Evolutionary conservation across 2,888 invertebrate genomes (phyloP).

Genomic region (Meteorus colon): DNA sequence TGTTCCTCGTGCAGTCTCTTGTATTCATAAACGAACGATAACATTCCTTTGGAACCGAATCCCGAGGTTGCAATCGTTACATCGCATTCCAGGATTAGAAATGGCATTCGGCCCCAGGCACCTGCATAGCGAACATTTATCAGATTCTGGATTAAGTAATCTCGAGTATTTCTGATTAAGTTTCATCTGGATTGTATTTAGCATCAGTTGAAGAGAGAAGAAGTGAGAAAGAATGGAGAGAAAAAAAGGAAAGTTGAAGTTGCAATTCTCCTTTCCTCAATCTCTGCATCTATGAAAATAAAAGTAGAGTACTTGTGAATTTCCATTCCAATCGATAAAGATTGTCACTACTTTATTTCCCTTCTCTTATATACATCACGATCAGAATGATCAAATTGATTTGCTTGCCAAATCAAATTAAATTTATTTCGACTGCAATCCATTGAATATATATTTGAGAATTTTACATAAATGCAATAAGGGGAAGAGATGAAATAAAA

Average conservation of each 20-base stretch:
- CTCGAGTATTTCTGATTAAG: conserved; percentile 46
- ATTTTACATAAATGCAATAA: neutral
- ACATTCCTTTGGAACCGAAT: conserved; percentile 54
- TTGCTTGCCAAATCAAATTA: conserved; percentile 28
- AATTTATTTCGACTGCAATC: conserved; percentile 9
- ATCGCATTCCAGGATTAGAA: conserved; percentile 67
- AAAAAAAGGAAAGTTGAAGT: neutral
- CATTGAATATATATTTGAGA: conserved; percentile 15
- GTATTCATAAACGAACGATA: conserved; percentile 48
- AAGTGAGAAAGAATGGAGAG: neutral
- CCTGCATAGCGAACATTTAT: conserved; percentile 55
- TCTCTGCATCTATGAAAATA: neutral
- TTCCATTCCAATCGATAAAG: conserved; percentile 37
- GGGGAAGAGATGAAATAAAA: neutral
- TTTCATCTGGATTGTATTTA: conserved; percentile 45
- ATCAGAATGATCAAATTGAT: conserved; percentile 13
- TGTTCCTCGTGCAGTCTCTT: conserved; percentile 42
- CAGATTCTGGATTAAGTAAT: conserved; percentile 52
- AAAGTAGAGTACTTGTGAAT: conserved; percentile 21
- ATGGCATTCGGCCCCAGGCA: conserved; percentile 60
- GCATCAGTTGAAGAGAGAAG: neutral
- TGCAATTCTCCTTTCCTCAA: neutral
- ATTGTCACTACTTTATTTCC: conserved; percentile 19
- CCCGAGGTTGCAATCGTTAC: conserved; percentile 59
- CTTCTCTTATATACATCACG: neutral